phyloP scores from a whole-genome alignment of 2,113 vertebrate species.

The Copsychus sechellarum region DNA sequence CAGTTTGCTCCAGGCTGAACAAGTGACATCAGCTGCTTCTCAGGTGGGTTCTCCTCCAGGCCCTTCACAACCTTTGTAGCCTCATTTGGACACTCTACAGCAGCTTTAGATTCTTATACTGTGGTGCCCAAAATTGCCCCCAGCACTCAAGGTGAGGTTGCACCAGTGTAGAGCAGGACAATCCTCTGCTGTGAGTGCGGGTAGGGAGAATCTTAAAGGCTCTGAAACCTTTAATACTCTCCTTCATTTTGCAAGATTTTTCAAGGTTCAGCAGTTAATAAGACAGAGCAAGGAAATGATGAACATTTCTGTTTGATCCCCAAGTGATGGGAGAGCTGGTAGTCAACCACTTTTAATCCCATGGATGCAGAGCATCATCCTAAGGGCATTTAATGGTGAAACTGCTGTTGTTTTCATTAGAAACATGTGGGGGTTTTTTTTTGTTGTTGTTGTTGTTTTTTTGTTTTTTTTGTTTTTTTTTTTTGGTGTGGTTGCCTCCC shows the following conservation, averaged over 20 bases:
- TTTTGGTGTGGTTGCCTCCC: not conserved
- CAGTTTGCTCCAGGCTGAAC: not conserved
- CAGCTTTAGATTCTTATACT: not conserved
- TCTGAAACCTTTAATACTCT: not conserved
- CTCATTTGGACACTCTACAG: not conserved
- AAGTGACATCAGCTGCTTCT: not conserved
- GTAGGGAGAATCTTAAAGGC: not conserved
- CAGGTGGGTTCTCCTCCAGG: accelerated
- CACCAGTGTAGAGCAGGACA: not conserved
- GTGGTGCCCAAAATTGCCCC: not conserved
- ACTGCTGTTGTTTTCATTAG: not conserved
- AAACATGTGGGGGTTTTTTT: not conserved
- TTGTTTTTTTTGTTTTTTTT: not conserved
- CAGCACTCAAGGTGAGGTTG: not conserved
- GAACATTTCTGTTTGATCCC: not conserved
- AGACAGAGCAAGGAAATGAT: not conserved
- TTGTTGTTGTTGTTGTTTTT: too few relatives aligned
- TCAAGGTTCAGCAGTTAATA: not conserved
- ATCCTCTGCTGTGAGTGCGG: not conserved
- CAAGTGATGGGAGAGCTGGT: not conserved
- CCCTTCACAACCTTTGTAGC: not conserved
- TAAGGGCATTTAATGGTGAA: not conserved
- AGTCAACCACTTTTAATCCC: not conserved
- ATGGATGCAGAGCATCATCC: not conserved
- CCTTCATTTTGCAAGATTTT: not conserved